A percentile compares a stretch with the other conserved stretches of the same genome.
Evolutionary conservation across 2,113 vertebrate genomes (phyloP).

Genomic region (Melanocharis versteri): DNA sequence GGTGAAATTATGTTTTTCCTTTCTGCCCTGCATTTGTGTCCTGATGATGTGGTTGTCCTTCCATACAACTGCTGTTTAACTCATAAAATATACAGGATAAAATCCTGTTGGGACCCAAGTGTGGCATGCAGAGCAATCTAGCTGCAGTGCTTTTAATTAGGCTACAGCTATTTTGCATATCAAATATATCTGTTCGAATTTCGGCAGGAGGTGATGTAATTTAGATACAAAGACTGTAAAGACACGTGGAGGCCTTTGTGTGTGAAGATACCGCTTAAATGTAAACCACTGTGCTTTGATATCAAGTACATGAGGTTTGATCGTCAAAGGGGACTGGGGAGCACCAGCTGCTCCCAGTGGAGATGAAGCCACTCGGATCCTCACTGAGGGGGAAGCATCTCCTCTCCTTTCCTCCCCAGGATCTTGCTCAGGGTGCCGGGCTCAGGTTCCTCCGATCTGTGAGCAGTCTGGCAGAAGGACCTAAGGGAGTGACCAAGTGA

Average conservation of each 20-base stretch:
- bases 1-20: background rate
- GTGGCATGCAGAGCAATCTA: background rate
- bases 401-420: background rate
- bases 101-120: background rate
- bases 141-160: constrained; percentile 40
- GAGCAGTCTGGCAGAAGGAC: background rate
- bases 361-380: background rate
- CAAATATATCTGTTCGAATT: constrained; percentile 1
- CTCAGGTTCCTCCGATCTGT: background rate
- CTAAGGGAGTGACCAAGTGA: background rate
- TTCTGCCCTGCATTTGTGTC: background rate
- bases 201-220: constrained; percentile 28
- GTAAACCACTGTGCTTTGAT: constrained; percentile 22
- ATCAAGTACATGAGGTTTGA: background rate
- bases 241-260: background rate
- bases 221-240: background rate
- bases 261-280: background rate
- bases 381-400: background rate
- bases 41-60: background rate
- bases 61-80: background rate
- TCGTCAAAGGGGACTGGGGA: background rate
- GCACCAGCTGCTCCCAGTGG: background rate
- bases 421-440: fast-evolving
- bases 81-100: background rate
- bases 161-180: constrained; percentile 25